A percentile compares a stretch with the other conserved stretches of the same genome.
These are phyloP conservation scores for Drosophila melanosoma DNA, from an alignment of 2,888 invertebrate genomes.

Conservation along the genomic window DNA sequence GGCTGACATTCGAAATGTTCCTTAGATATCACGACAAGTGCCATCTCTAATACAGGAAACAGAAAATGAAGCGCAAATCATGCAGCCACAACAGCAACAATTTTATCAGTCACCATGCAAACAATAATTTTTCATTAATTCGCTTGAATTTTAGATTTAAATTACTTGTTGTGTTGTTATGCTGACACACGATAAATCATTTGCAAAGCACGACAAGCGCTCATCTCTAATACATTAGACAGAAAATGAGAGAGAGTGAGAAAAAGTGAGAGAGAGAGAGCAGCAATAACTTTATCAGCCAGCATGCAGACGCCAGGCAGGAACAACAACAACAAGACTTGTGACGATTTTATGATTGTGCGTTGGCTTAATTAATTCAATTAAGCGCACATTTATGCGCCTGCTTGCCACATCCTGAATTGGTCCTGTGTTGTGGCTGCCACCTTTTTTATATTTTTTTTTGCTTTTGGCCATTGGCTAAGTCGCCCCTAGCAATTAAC, in stretches of 20 bases:
- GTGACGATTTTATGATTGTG: slow-evolving; percentile 77
- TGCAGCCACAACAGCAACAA: slow-evolving; percentile 36
- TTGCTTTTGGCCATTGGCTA: slow-evolving; percentile 47
- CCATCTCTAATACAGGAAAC: slow-evolving; percentile 35
- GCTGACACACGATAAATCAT: not conserved
- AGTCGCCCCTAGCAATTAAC: slow-evolving; percentile 65
- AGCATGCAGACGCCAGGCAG: slow-evolving; percentile 62
- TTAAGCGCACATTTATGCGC: slow-evolving; percentile 75
- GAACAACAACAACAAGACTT: slow-evolving; percentile 48
- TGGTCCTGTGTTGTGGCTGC: slow-evolving; percentile 21
- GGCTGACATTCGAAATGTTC: not conserved
- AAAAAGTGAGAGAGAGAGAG: not conserved
- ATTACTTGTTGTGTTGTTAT: not conserved
- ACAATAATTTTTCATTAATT: not conserved
- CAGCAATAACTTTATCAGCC: slow-evolving; percentile 56
- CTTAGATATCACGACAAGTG: slow-evolving; percentile 22
- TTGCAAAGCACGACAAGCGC: not conserved
- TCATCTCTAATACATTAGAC: not conserved
- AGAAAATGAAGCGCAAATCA: slow-evolving; percentile 34
- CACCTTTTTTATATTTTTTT: slow-evolving; percentile 51
- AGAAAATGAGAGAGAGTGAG: not conserved
- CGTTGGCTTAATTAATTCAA: slow-evolving; percentile 77
- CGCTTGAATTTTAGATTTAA: not conserved
- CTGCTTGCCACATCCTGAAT: slow-evolving; percentile 26
- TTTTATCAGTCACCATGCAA: not conserved